phyloP scores from a whole-genome alignment of 2,113 vertebrate genomes.

The Otus sunia region DNA sequence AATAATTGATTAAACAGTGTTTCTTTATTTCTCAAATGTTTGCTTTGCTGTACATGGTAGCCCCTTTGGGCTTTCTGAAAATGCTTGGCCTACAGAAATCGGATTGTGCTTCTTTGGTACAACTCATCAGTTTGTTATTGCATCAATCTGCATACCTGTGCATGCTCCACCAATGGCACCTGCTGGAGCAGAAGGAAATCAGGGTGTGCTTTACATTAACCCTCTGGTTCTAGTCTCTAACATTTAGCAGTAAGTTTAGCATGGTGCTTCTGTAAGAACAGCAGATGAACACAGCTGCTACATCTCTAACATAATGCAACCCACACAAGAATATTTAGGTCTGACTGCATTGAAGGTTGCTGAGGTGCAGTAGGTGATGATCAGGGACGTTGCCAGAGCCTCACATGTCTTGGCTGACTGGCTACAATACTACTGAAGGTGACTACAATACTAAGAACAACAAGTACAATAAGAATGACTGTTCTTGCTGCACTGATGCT shows the following conservation, averaged over 20 bases:
- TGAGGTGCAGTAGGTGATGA: neutral
- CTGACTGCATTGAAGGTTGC: neutral
- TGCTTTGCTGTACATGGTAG: neutral
- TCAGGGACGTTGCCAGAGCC: no score
- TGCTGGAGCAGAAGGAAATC: neutral
- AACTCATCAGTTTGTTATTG: neutral
- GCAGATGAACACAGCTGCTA: neutral
- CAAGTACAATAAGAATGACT: neutral
- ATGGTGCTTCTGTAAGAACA: neutral
- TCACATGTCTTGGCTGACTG: neutral
- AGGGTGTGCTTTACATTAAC: neutral
- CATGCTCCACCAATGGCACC: neutral
- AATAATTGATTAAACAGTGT: neutral
- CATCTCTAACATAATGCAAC: neutral
- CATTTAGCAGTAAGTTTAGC: neutral
- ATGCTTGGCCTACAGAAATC: neutral
- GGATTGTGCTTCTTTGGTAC: neutral
- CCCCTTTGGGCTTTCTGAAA: neutral
- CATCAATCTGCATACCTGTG: neutral
- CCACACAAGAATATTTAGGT: neutral
- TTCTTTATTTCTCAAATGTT: neutral
- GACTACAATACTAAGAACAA: neutral
- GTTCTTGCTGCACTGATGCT: neutral
- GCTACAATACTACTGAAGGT: neutral
- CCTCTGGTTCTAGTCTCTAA: neutral